Evolutionary conservation across 2,113 vertebrate species (phyloP).

Genomic region (Myotis lucifugus): DNA sequence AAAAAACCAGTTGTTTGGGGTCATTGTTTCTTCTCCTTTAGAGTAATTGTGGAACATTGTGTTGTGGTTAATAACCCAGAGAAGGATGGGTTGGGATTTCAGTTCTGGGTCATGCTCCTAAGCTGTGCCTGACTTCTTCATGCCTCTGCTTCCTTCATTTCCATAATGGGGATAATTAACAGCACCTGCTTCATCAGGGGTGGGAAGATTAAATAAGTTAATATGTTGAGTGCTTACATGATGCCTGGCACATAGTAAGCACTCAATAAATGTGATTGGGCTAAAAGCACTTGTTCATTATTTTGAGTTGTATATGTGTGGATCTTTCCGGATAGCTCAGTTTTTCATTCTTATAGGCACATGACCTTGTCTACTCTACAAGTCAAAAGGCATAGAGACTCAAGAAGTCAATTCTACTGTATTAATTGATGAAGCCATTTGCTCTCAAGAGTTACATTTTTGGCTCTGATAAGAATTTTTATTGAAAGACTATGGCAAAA

Average conservation of each 20-base stretch:
- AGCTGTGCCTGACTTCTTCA: neutral
- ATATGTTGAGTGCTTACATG: neutral
- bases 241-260: neutral
- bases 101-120: neutral
- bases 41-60: conserved; percentile 49
- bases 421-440: conserved; percentile 1
- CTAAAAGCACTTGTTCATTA: neutral
- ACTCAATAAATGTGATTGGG: neutral
- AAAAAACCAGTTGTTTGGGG: conserved; percentile 76
- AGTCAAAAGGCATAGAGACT: neutral
- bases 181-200: neutral
- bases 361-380: neutral
- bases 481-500: neutral
- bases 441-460: neutral
- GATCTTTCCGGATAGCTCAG: neutral
- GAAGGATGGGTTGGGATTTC: conserved; percentile 37
- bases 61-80: neutral
- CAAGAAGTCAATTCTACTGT: neutral
- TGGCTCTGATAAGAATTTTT: neutral
- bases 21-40: conserved; percentile 68
- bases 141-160: conserved; percentile 25
- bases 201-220: neutral
- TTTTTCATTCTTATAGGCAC: neutral
- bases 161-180: neutral
- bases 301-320: neutral